These are phyloP conservation scores for Tretioscincus oriximinensis DNA, from an alignment of 2,113 vertebrate species.

Conservation along the genomic window DNA sequence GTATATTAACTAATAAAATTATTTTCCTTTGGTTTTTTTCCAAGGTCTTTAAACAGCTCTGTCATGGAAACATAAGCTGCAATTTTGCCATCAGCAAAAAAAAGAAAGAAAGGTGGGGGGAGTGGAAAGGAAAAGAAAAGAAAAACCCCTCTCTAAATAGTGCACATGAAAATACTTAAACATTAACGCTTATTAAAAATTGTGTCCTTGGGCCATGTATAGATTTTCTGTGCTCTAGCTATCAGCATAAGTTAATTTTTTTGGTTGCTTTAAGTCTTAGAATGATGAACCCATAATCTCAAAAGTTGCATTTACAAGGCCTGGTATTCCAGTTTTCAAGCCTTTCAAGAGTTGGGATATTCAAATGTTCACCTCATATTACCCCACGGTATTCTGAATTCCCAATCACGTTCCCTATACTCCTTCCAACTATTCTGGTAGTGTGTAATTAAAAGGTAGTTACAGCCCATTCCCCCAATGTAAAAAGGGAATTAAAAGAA, in stretches of 20 bases:
- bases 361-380: too few relatives aligned
- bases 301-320: background rate
- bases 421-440: background rate
- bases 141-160: background rate
- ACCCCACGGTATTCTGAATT: background rate
- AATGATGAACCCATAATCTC: background rate
- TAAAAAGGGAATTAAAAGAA: background rate
- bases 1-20: background rate
- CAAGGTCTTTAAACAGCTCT: fast-evolving
- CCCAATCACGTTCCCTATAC: background rate
- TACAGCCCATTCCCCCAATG: background rate
- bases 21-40: background rate
- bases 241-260: constrained; percentile 19
- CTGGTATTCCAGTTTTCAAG: too few relatives aligned
- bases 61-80: background rate
- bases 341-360: too few relatives aligned
- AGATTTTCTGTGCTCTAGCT: constrained; percentile 11
- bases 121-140: too few relatives aligned
- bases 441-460: background rate
- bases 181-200: constrained; percentile 18
- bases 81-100: background rate
- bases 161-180: constrained; percentile 8
- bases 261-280: background rate
- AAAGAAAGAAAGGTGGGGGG: too few relatives aligned
- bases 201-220: background rate